Conservation (phyloP, 2,888 invertebrate species). For the Eupeodes latifasciatus region DNA sequence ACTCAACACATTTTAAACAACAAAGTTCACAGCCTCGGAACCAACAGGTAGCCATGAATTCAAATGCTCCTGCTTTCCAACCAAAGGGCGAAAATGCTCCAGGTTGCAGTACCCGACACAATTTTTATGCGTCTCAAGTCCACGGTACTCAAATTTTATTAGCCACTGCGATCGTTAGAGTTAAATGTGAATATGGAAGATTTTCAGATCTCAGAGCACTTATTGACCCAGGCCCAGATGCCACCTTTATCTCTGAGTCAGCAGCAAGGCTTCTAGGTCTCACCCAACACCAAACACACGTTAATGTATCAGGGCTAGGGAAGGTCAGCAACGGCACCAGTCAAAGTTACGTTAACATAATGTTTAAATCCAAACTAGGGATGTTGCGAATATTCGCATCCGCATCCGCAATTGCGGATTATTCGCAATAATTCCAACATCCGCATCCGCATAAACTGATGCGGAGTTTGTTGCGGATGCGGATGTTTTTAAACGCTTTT, state of each 20-base stretch:
- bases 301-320: no score
- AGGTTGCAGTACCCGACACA: no score
- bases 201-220: constrained; percentile 16
- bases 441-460: no score
- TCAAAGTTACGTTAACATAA: constrained; percentile 16
- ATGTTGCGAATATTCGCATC: no score
- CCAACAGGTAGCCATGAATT: background rate
- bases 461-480: no score
- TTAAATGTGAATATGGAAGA: background rate
- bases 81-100: background rate
- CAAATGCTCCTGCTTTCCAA: constrained; percentile 14
- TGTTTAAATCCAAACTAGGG: constrained; percentile 6
- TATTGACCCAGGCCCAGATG: background rate
- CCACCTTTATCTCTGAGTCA: no score
- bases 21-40: background rate
- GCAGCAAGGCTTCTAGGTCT: no score
- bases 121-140: background rate
- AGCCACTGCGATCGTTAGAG: constrained; percentile 13
- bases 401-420: no score
- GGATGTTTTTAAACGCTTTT: no score
- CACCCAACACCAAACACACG: no score
- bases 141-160: constrained; percentile 4
- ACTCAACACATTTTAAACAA: background rate
- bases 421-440: no score
- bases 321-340: constrained; percentile 23